These are phyloP conservation scores for Leucophora obtusa DNA, from an alignment of 2,888 invertebrate genomes.

Conservation along the genomic window DNA sequence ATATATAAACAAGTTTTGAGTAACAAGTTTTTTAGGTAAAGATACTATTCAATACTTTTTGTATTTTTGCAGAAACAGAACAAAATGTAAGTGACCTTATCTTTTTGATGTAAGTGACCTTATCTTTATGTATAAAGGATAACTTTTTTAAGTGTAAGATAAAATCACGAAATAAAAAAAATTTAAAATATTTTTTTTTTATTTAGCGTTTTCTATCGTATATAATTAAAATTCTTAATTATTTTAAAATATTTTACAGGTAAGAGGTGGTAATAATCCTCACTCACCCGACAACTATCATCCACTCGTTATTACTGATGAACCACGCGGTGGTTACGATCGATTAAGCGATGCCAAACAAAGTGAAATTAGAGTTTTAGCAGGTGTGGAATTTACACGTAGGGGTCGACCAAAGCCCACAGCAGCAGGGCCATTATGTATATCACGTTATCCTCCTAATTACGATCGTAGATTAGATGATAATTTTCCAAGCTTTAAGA, in stretches of 20 bases:
- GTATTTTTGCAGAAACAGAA: too few relatives aligned
- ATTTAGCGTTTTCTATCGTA: too few relatives aligned
- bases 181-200: too few relatives aligned
- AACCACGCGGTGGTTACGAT: constrained; percentile 90
- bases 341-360: constrained; percentile 85
- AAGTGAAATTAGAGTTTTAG: constrained; percentile 85
- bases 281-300: constrained; percentile 91
- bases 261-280: constrained; percentile 92
- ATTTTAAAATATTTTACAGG: constrained; percentile 71
- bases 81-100: too few relatives aligned
- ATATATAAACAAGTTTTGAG: too few relatives aligned
- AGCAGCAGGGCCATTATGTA: constrained; percentile 90
- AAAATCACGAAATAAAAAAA: too few relatives aligned
- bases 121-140: too few relatives aligned
- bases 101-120: too few relatives aligned
- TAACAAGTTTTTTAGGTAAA: too few relatives aligned
- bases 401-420: constrained; percentile 89
- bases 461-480: constrained; percentile 89
- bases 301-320: constrained; percentile 92
- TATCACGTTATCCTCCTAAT: constrained; percentile 83
- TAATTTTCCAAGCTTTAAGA: constrained; percentile 87
- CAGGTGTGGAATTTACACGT: constrained; percentile 90
- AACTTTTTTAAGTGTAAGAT: too few relatives aligned
- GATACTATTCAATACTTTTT: too few relatives aligned
- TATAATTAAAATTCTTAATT: too few relatives aligned